Evolutionary conservation across 2,113 vertebrate genomes (phyloP).

Genomic region (Phocoena phocoena): DNA sequence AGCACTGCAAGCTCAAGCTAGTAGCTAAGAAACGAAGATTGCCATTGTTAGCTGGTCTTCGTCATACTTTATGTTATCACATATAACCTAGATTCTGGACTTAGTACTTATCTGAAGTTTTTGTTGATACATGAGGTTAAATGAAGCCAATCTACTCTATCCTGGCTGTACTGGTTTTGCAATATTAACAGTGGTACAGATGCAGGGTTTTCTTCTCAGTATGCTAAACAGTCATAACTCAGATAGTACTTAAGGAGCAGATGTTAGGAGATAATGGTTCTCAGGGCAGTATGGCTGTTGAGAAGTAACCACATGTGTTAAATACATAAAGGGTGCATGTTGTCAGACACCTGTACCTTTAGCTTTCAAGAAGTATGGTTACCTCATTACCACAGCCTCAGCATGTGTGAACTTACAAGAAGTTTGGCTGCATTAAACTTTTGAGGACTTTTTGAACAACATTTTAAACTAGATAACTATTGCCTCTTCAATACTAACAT

Average conservation of each 20-base stretch:
- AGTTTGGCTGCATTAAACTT: not conserved
- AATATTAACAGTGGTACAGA: not conserved
- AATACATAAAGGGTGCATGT: not conserved
- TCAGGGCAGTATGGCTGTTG: not conserved
- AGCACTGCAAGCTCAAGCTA: not conserved
- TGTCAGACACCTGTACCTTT: not conserved
- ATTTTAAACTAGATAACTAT: not conserved
- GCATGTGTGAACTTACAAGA: not conserved
- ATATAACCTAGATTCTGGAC: not conserved
- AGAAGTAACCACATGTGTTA: fast-evolving
- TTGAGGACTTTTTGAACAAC: not conserved
- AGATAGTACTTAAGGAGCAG: not conserved
- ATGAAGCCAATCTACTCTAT: not conserved
- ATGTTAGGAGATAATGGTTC: not conserved
- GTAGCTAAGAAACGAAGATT: not conserved
- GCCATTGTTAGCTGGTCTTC: not conserved
- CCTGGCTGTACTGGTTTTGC: not conserved
- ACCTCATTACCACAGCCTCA: not conserved
- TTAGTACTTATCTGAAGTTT: not conserved
- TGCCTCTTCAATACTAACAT: not conserved
- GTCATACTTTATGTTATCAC: not conserved
- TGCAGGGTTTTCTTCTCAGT: not conserved
- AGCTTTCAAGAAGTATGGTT: not conserved
- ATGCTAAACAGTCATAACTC: not conserved
- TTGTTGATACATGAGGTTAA: not conserved